Conservation (phyloP, 2,797 vertebrate genomes). For the Falco cherrug region DNA sequence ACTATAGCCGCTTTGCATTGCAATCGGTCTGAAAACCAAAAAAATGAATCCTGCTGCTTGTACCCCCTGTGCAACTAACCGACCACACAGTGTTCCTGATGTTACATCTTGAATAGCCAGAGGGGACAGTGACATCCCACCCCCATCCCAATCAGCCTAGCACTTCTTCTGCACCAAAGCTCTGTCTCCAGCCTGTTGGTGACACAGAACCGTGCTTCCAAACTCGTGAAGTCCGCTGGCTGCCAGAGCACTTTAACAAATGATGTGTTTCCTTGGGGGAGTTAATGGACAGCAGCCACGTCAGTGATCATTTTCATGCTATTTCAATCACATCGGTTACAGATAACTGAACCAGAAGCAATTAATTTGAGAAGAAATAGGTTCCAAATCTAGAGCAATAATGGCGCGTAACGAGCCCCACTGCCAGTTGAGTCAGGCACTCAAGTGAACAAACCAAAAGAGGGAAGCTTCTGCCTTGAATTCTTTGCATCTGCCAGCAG, state of each 20-base stretch:
- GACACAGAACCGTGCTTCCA: accelerated
- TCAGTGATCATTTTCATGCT: neutral
- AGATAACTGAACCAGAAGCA: slow-evolving; percentile 41
- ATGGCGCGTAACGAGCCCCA: neutral
- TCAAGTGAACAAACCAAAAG: neutral
- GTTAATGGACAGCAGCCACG: neutral
- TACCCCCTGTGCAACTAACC: neutral
- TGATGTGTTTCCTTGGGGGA: neutral
- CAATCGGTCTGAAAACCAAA: neutral
- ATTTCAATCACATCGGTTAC: slow-evolving; percentile 2
- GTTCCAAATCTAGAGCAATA: neutral
- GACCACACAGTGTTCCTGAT: neutral
- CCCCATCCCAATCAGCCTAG: neutral
- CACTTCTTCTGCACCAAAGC: neutral
- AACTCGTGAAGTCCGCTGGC: neutral
- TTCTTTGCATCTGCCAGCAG: neutral
- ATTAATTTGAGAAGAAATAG: slow-evolving; percentile 28
- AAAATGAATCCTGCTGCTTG: neutral
- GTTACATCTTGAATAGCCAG: neutral
- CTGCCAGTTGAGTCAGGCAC: neutral
- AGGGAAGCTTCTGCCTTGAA: neutral
- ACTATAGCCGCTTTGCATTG: neutral
- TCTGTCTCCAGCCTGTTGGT: neutral
- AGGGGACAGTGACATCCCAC: neutral
- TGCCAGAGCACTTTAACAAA: neutral